Base-by-base conservation (phyloP, 1,140 invertebrate genomes). In the Lordiphosa mommai region DNA sequence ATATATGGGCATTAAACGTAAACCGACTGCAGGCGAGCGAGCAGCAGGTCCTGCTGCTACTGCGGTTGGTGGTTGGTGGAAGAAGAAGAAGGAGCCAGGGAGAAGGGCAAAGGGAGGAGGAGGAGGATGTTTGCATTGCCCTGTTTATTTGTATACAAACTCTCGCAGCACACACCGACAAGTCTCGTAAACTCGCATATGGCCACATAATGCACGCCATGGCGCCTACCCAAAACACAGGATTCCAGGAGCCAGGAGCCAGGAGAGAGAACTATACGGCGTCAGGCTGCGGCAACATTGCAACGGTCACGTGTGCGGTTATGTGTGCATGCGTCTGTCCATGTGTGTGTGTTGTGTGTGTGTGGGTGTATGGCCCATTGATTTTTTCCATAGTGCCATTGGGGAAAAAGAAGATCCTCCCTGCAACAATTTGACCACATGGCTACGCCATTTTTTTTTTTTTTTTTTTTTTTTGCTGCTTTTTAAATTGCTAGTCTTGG, bases 1-100 rank as follows among this genome's bases (percentile, higher is more conserved):
- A 77, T 74, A 80, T 80, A 77, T 84, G 72, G 64, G 72, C 72
- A 84, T 84, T 84, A 84, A 84, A 84, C 77, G 77, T 69, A 85
- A 84, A 69, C 72, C 77, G 68, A 84, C 72, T 84, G 76, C 77
- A 69, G 72, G 67, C 67, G 59, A 59, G 44, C 44, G 29, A 34
- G 23, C 29, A 58, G 17, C 57, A 53, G 36, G 32, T 48, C 33
- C 52, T 63, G 59, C 36, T 29, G 44, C 23, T 4, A 27, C 23
- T 27, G 23, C 23, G 23, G 23, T 27, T 27, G n/a, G n/a, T n/a
- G n/a, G n/a, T n/a, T n/a, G n/a, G n/a, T n/a, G n/a, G n/a, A n/a
- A n/a, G n/a, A n/a, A n/a, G n/a, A n/a, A n/a, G n/a, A n/a, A n/a
- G n/a, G n/a, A n/a, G n/a, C n/a, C n/a, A n/a, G n/a, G n/a, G n/a